These are phyloP conservation scores for Mus minutoides DNA, from an alignment of 2,797 vertebrate genomes.

Conservation along the genomic window DNA sequence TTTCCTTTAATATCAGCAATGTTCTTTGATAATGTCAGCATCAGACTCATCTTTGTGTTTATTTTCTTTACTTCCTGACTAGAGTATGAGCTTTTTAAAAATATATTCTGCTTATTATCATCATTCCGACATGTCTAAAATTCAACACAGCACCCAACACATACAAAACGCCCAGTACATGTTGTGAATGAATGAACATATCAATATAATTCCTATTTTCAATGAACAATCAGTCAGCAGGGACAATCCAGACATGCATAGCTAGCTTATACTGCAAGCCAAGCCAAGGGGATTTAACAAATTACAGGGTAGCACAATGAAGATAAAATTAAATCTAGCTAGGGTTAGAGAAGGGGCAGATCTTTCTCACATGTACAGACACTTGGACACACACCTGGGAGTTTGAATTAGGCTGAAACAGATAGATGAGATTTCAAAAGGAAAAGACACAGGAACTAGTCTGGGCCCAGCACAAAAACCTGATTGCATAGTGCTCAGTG, in stretches of 20 bases:
- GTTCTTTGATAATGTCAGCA: background rate
- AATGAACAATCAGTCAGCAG: constrained; percentile 30
- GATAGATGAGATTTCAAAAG: constrained; percentile 62
- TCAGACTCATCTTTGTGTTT: background rate
- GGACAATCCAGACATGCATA: constrained; percentile 23
- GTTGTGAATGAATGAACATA: constrained; percentile 37
- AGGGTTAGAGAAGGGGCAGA: constrained; percentile 51
- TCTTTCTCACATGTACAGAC: constrained; percentile 59
- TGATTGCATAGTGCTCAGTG: constrained; percentile 27
- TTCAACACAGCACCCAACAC: background rate
- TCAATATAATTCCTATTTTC: constrained; percentile 38
- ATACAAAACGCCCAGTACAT: background rate
- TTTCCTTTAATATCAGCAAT: constrained; percentile 31
- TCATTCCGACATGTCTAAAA: background rate
- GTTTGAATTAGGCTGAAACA: constrained; percentile 58
- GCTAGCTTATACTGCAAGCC: constrained; percentile 43
- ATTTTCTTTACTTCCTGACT: background rate
- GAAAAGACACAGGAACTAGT: constrained; percentile 49
- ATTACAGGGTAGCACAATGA: constrained; percentile 45
- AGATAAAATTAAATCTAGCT: constrained; percentile 68
- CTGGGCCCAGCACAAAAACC: background rate
- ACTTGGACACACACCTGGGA: constrained; percentile 34
- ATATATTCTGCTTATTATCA: constrained; percentile 30
- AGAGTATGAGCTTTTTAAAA: background rate
- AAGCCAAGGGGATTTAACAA: constrained; percentile 62